Base-by-base conservation (phyloP, 2,888 invertebrate species). In the Aleiodes alternator region DNA sequence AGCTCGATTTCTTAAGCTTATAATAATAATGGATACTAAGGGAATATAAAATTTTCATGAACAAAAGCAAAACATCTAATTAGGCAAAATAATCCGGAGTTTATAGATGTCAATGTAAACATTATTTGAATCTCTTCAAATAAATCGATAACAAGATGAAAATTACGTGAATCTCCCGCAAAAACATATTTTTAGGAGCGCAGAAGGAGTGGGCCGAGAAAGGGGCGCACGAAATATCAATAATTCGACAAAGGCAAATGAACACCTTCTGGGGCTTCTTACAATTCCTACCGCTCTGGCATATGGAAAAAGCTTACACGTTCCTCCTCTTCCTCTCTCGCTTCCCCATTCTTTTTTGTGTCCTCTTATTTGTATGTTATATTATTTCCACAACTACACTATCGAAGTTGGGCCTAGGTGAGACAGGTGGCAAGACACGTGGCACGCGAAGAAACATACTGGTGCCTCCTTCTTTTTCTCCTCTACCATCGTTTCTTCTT, bases 381-480 rank as follows among this genome's bases (percentile, higher is more conserved):
- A 50, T n/a, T 57, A 48, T 69, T 51, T 75, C 48, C 9, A 34
- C 34, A n/a, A n/a, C 29, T 55, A 11, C 16, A 23, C 48, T 50
- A 76, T 75, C 72, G 76, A 70, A 73, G 50, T 4, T 31, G 64
- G 68, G 55, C 73, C 72, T 70, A 71, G 53, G 56, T 14, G 72
- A 69, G 79, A 79, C 80, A 81, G 80, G 80, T 81, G 80, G 77
- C 23, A 68, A 72, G 70, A 79, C 80, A 81, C 80, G 80, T 81
- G 79, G 80, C 78, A 78, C 79, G 76, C 78, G 76, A 76, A 73
- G 76, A 51, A 70, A 73, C 73, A 71, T 71, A 78, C 75, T 73
- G 72, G 72, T 68, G 68, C 68, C 34, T 71, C 61, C 66, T 51
- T n/a, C 50, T 66, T 53, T 68, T 50, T 56, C 68, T 48, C 23